These are phyloP conservation scores for Jordanella pulchra DNA, from an alignment of 2,797 vertebrate species.

Conservation along the genomic window DNA sequence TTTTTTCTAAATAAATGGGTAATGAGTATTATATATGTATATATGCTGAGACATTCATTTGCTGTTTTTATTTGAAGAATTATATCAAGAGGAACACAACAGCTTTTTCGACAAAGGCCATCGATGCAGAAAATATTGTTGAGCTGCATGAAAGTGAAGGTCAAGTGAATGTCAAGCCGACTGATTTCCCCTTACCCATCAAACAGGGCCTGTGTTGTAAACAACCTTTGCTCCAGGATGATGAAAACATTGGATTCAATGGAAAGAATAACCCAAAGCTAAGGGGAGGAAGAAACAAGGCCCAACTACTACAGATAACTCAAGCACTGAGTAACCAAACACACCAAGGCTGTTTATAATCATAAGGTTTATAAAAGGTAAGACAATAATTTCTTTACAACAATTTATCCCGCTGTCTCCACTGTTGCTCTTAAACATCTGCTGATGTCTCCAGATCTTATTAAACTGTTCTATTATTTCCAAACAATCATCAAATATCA, in stretches of 20 bases:
- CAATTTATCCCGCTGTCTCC: neutral
- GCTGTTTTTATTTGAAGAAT: neutral
- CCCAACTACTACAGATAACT: neutral
- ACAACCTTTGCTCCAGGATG: neutral
- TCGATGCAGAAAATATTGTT: neutral
- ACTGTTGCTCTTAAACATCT: neutral
- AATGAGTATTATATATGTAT: neutral
- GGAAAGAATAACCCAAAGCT: neutral
- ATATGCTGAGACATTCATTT: neutral
- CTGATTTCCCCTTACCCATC: too few relatives aligned
- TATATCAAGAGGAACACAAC: too few relatives aligned
- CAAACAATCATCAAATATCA: neutral
- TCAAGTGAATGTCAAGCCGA: neutral
- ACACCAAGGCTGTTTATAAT: neutral
- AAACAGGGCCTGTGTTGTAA: too few relatives aligned
- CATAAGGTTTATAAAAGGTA: neutral
- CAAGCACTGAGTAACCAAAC: neutral
- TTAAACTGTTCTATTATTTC: neutral
- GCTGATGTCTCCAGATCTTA: neutral
- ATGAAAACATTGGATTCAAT: neutral
- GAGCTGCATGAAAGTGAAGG: neutral
- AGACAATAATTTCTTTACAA: neutral
- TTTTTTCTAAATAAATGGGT: neutral
- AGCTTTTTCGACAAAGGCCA: neutral
- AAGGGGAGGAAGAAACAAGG: neutral